phyloP scores from a whole-genome alignment of 2,797 vertebrate species.

The Sebastes hopkinsi region DNA sequence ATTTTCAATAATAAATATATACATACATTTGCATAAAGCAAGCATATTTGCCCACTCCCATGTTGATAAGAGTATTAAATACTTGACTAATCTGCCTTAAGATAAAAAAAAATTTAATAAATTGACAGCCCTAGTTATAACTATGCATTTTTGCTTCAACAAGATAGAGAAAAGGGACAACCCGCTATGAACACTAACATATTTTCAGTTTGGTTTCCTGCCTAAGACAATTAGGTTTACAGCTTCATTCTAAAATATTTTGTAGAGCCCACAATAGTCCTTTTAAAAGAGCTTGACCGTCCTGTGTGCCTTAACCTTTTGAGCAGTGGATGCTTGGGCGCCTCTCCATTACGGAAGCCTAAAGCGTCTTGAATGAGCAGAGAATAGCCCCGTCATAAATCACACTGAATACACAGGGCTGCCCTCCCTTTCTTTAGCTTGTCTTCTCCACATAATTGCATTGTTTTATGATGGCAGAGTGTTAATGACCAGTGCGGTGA shows the following conservation, averaged over 20 bases:
- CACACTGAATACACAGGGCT: constrained; percentile 66
- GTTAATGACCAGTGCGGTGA: constrained; percentile 79
- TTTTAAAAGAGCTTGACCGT: constrained; percentile 57
- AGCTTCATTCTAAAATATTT: constrained; percentile 42
- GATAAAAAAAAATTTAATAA: no score
- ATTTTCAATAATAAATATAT: no score
- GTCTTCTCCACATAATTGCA: constrained; percentile 74
- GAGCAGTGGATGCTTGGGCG: constrained; percentile 34
- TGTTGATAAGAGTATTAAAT: no score
- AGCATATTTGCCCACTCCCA: no score
- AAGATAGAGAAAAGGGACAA: not conserved
- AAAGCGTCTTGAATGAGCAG: constrained; percentile 65
- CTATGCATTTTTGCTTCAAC: not conserved
- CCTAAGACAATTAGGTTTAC: constrained; percentile 35
- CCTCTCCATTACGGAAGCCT: constrained; percentile 63
- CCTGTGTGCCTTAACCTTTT: constrained; percentile 52
- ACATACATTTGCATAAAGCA: no score
- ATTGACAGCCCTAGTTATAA: not conserved
- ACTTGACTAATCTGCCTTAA: no score
- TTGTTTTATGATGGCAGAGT: constrained; percentile 82
- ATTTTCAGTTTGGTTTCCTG: constrained; percentile 13
- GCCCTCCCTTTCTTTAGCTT: constrained; percentile 67
- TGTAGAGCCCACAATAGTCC: constrained; percentile 44
- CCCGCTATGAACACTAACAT: not conserved
- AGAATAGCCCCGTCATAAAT: constrained; percentile 79